A percentile compares a stretch with the other conserved stretches of the same genome.
These are phyloP conservation scores for Choristoneura rosaceana DNA, from an alignment of 2,888 invertebrate species.

Conservation along the genomic window DNA sequence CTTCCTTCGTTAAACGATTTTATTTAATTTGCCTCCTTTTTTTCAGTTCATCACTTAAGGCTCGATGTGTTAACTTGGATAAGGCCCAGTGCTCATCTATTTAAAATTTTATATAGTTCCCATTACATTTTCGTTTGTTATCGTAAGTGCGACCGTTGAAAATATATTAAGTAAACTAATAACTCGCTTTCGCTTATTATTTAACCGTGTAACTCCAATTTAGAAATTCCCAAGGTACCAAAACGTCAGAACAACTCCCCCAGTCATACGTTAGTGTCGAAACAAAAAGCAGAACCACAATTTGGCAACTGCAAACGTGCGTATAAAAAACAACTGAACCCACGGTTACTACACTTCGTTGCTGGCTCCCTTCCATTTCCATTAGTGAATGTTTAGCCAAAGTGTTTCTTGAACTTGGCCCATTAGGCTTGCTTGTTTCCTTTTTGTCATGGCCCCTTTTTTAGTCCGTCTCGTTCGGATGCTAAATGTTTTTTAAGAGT, in stretches of 20 bases:
- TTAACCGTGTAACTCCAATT: background rate
- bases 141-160: too few relatives aligned
- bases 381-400: constrained; percentile 84
- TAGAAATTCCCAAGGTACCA: constrained; percentile 14
- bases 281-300: constrained; percentile 55
- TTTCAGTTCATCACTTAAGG: too few relatives aligned
- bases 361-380: constrained; percentile 83
- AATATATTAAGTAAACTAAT: background rate
- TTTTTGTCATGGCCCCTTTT: constrained; percentile 78
- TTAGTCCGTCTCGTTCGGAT: constrained; percentile 61
- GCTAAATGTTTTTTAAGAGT: constrained; percentile 74
- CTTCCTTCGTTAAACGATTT: too few relatives aligned
- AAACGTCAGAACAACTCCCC: constrained; percentile 18
- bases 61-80: too few relatives aligned
- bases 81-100: too few relatives aligned
- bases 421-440: constrained; percentile 72
- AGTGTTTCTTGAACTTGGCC: constrained; percentile 82
- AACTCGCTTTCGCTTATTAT: background rate
- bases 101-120: too few relatives aligned
- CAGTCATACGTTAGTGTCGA: constrained; percentile 43
- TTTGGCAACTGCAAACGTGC: constrained; percentile 71
- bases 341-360: constrained; percentile 53
- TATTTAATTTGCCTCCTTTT: too few relatives aligned
- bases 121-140: too few relatives aligned
- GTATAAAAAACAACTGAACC: constrained; percentile 71